Base-by-base conservation (phyloP, 1,140 invertebrate genomes). In the Marisa cornuarietis region DNA sequence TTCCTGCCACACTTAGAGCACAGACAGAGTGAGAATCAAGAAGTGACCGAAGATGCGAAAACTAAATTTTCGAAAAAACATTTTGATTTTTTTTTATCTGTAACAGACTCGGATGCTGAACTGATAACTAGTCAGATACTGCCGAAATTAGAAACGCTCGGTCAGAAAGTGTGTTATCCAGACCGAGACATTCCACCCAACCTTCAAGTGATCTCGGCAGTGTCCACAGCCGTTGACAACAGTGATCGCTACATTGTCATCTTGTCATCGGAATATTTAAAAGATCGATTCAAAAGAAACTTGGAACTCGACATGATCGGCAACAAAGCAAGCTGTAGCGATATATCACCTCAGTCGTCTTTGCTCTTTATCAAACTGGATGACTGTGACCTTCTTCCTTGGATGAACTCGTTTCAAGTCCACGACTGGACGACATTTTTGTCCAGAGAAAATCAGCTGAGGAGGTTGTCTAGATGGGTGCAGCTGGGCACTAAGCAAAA, bases 141-240 rank as follows among this genome's bases (percentile, higher is more conserved):
- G 9, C 58, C 73, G 2, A 6, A 62, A 18, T 31, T 75, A 26
- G 73, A 75, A 31, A 1, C 54, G 16, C 54, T 0, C 0, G 73
- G 73, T 13, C 20, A 31, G 9, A 75, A 62, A 31, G 73, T 75
- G 22, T 75, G 73, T 31, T 11, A 20, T 7, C 52, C 24, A 26
- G 58, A 63, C 18, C 73, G 73, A 31, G 73, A 75, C 42, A 16
- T 75, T 61, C 9, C 73, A 75, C 54, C 73, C 54, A 63, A 75
- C n/a, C n/a, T 24, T 10, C 54, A 49, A 13, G 73, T 62, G 54
- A 61, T 75, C 58, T 61, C 18, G 20, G 54, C 9, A n/a, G 4
- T 63, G 16, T 62, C 73, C 54, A n/a, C 14, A 11, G 73, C 58
- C 58, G 63, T 75, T 31, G 54, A 75, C 20, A n/a, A 42, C 73